A percentile compares a stretch with the other conserved stretches of the same genome.
Conservation (phyloP, 2,888 invertebrate genomes). For the Lasioglossum morio region DNA sequence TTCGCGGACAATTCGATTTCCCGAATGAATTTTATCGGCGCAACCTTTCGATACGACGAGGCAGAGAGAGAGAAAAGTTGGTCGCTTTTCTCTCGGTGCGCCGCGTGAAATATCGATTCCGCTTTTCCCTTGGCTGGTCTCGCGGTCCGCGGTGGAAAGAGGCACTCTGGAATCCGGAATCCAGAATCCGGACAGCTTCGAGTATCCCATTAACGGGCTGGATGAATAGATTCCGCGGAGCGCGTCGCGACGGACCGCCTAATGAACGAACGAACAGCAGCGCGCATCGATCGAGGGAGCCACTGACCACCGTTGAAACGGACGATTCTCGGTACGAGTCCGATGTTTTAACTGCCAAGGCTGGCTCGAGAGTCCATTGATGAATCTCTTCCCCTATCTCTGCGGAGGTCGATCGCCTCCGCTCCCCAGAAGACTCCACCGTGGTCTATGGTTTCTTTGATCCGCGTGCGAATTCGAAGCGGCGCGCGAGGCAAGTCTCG, state of each 20-base stretch:
- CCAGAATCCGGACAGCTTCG: slow-evolving; percentile 20
- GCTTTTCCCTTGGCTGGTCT: background rate
- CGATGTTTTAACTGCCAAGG: slow-evolving; percentile 21
- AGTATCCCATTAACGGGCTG: slow-evolving; percentile 51
- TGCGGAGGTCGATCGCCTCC: slow-evolving; percentile 58
- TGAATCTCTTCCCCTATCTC: slow-evolving; percentile 53
- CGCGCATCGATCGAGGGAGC: slow-evolving; percentile 33
- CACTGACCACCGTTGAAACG: slow-evolving; percentile 39
- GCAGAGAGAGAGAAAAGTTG: background rate
- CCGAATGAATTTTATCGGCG: background rate
- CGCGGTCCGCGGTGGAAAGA: background rate
- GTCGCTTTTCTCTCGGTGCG: background rate
- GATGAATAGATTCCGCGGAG: slow-evolving; percentile 67
- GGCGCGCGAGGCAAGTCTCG: background rate
- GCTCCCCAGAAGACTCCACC: slow-evolving; percentile 52
- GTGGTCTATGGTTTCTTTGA: slow-evolving; percentile 17
- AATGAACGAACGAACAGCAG: slow-evolving; percentile 51
- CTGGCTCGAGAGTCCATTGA: slow-evolving; percentile 60
- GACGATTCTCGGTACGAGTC: slow-evolving; percentile 60
- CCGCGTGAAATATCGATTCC: slow-evolving; percentile 19
- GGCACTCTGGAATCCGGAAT: background rate
- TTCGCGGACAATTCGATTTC: background rate
- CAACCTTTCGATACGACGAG: background rate
- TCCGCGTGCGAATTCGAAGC: slow-evolving; percentile 18
- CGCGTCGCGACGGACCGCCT: slow-evolving; percentile 24